A percentile compares a stretch with the other conserved stretches of the same genome.
Evolutionary conservation across 2,888 invertebrate species (phyloP).

Genomic region (Leptinotarsa tumamoca): DNA sequence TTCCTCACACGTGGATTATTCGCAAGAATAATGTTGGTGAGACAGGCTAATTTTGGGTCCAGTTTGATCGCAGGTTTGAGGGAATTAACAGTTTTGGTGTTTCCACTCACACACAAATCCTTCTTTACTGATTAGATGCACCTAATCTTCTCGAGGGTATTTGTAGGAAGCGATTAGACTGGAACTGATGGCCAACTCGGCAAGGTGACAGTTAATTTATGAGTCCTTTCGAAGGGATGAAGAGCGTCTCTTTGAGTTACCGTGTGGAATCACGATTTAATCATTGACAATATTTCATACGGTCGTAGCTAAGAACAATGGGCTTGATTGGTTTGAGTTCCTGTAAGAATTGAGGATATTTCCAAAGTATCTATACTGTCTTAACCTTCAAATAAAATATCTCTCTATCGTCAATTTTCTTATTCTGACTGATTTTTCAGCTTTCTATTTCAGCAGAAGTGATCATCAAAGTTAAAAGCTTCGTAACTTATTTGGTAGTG

Average conservation of each 20-base stretch:
- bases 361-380: no score
- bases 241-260: neutral
- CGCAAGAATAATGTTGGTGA: neutral
- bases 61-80: neutral
- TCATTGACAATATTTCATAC: neutral
- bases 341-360: no score
- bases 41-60: neutral
- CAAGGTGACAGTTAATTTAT: neutral
- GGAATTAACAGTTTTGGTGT: neutral
- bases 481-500: no score
- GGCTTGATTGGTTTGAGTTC: no score
- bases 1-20: no score
- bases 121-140: neutral
- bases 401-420: no score
- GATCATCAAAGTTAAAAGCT: no score
- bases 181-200: neutral
- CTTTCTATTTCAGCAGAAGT: no score
- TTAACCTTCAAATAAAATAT: no score
- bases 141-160: neutral
- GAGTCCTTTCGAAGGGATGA: neutral
- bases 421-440: no score
- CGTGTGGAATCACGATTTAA: neutral
- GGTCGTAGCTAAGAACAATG: no score
- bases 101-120: slow-evolving; percentile 6
- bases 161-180: neutral